Evolutionary conservation across 1,140 invertebrate genomes (phyloP), one percentile per base, ranked within the genome.

Genomic region (Lordiphosa clarofinis): DNA sequence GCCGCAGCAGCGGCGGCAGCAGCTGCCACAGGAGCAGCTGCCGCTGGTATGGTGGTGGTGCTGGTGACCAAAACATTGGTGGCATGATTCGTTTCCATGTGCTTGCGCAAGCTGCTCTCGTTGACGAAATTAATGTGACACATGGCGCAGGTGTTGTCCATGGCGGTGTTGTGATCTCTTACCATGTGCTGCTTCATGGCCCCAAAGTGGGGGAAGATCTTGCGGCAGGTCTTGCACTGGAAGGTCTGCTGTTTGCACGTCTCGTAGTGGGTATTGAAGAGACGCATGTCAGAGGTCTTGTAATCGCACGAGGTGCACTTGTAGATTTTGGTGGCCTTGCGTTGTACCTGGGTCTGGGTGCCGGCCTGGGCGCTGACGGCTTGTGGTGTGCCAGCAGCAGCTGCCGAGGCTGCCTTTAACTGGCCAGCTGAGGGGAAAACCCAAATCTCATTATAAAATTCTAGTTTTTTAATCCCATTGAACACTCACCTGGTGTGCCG

Each of bases 291-390:
- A 1, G 86, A 87, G 42, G 88, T 89, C 59, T 89, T 89, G 47
- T 88, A 89, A 21, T 89, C 88, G 66, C 88, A 89, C 10, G 88
- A 88, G 4, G 88, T 79, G 62, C 88, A 89, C 68, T 89, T 89
- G 47, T 89, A 89, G 4, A 89, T 88, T 52, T 87, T 89, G 24
- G 86, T 87, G 31, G 86, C 82, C 59, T 82, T 87, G 4, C 81
- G 68, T 33, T 88, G 86, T 1, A 78, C 76, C 7, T 69, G 48
- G 1, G 72, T 86, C 70, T 88, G 82, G 21, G 79, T 86, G 35
- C 78, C 78, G 5, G 60, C 38, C 3, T 35, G 58, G 5, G 35
- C 43, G 31, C 59, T 47, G 35, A 8, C 28, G 28, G 60, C 47
- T 33, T 74, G 75, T 44, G 60, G 35, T 6, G 59, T 28, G 9